These are phyloP conservation scores for Dolichallabes microphthalmus DNA, from an alignment of 2,113 vertebrate genomes.

Conservation along the genomic window DNA sequence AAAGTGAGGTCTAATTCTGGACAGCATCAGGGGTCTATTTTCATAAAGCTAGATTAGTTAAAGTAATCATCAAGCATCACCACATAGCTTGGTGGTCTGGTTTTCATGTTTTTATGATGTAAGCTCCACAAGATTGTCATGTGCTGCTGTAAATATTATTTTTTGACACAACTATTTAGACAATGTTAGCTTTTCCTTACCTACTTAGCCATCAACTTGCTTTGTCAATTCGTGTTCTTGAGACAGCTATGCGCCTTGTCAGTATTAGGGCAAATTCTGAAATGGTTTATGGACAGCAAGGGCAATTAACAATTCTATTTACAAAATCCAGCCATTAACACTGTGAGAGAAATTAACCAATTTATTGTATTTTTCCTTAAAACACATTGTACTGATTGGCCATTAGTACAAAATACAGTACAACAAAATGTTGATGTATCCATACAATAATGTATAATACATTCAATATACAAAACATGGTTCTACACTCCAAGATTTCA, in stretches of 20 bases:
- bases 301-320: neutral
- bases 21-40: slow-evolving; percentile 11
- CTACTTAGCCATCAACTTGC: neutral
- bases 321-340: neutral
- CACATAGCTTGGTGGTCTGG: neutral
- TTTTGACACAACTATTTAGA: neutral
- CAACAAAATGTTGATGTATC: slow-evolving; percentile 4
- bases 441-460: too few relatives aligned
- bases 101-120: neutral
- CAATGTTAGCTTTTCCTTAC: neutral
- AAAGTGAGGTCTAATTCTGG: slow-evolving; percentile 22
- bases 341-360: neutral
- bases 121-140: neutral
- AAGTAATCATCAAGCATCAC: neutral
- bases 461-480: too few relatives aligned
- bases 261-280: neutral
- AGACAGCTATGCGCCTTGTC: slow-evolving; percentile 1
- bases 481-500: too few relatives aligned
- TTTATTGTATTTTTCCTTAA: neutral
- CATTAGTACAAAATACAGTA: neutral
- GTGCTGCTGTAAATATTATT: neutral
- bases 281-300: neutral
- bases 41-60: neutral
- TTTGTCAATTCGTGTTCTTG: slow-evolving; percentile 13
- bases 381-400: neutral